Conservation (phyloP, 2,888 invertebrate species). For the Dolichomitus sp. region DNA sequence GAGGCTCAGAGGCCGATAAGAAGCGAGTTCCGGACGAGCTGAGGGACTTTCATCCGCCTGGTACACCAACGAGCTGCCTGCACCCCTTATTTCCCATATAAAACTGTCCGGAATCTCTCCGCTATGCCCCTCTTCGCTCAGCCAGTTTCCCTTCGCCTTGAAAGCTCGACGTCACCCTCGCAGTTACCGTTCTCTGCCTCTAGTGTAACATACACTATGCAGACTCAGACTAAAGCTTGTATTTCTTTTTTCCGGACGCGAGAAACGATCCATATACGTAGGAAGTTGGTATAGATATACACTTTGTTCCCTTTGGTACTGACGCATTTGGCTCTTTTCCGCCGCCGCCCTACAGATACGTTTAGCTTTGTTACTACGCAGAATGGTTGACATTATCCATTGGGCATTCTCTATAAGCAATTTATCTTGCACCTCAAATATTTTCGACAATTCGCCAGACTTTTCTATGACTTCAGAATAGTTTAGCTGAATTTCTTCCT, state of each 20-base stretch:
- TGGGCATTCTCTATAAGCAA: background rate
- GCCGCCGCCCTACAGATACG: background rate
- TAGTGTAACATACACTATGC: constrained; percentile 19
- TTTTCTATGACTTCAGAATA: too few relatives aligned
- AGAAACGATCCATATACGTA: constrained; percentile 30
- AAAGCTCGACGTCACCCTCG: constrained; percentile 39
- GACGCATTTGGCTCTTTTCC: constrained; percentile 13
- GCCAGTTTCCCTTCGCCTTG: constrained; percentile 44
- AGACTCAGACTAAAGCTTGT: constrained; percentile 15
- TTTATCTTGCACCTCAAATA: background rate
- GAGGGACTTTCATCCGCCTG: constrained; percentile 65
- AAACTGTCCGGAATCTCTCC: constrained; percentile 53
- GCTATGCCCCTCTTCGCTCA: background rate
- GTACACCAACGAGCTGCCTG: constrained; percentile 7
- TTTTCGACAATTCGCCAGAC: too few relatives aligned
- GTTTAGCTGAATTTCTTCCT: too few relatives aligned
- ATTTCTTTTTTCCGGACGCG: constrained; percentile 27
- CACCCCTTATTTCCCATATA: constrained; percentile 58
- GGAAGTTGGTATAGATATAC: background rate
- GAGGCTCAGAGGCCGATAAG: constrained; percentile 71
- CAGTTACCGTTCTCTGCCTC: background rate
- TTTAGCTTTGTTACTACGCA: background rate
- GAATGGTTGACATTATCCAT: background rate
- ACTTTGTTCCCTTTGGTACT: background rate
- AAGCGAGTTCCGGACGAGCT: constrained; percentile 69